Percentiles rank a stretch among this genome's conserved stretches.
Conservation (phyloP, 2,888 invertebrate species). For the Hemaris fuciformis region DNA sequence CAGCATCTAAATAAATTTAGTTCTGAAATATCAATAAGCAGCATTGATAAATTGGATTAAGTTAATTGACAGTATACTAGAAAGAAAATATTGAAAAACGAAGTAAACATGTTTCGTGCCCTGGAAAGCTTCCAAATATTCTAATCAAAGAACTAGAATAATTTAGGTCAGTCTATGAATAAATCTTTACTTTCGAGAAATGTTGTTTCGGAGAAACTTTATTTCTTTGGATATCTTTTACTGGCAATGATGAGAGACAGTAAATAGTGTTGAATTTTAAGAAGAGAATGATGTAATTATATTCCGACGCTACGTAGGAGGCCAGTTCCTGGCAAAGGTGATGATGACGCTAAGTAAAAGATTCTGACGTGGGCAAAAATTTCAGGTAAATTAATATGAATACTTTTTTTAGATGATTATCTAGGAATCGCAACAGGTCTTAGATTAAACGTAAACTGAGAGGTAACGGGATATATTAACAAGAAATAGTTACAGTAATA, state of each 20-base stretch:
- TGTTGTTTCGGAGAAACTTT: neutral
- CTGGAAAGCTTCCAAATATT: constrained; percentile 21
- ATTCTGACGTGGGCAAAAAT: no score
- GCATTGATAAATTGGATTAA: neutral
- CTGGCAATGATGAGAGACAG: neutral
- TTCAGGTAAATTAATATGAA: no score
- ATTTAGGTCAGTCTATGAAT: constrained; percentile 11
- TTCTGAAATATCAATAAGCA: neutral
- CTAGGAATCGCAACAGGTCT: no score
- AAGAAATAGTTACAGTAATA: no score
- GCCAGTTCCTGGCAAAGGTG: no score
- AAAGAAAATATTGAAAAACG: constrained; percentile 1
- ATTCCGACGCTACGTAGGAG: no score
- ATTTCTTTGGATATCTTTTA: neutral
- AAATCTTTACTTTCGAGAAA: constrained; percentile 16
- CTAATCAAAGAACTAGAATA: constrained; percentile 15
- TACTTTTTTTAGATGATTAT: no score
- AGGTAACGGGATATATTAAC: no score
- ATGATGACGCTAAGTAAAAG: no score
- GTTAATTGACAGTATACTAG: neutral
- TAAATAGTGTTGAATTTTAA: neutral
- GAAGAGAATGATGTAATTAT: no score
- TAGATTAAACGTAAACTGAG: no score
- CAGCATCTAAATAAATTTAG: neutral
- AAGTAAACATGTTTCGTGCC: constrained; percentile 8